Percentiles rank a stretch among this genome's conserved stretches.
Evolutionary conservation across 2,888 invertebrate species (phyloP).

Genomic region (Cosmia pyralina): DNA sequence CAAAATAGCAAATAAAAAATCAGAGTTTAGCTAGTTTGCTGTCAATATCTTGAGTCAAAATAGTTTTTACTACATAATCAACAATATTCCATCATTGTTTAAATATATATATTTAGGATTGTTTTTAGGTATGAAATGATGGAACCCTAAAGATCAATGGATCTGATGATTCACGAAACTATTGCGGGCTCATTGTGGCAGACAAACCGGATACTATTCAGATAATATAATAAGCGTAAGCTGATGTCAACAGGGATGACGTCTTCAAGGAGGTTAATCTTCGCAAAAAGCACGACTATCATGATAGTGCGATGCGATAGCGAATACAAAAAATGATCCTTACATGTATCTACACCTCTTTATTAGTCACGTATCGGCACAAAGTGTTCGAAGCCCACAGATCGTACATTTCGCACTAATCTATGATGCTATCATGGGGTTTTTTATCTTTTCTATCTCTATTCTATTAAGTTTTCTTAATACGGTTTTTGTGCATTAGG

Average conservation of each 20-base stretch:
- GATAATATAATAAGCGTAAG: constrained; percentile 74
- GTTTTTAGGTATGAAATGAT: constrained; percentile 21
- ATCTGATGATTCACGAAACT: constrained; percentile 73
- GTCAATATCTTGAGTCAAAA: constrained; percentile 2
- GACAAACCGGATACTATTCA: constrained; percentile 81
- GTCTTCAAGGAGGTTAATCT: constrained; percentile 73
- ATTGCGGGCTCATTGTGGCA: constrained; percentile 72
- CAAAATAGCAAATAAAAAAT: no score
- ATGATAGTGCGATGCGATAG: constrained; percentile 64
- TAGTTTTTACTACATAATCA: constrained; percentile 1
- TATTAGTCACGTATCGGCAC: constrained; percentile 60
- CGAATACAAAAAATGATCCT: constrained; percentile 57
- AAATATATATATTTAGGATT: no score
- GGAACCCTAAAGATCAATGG: constrained; percentile 67
- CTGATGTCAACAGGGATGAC: constrained; percentile 87
- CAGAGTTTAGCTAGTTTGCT: not conserved
- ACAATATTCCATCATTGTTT: not conserved
- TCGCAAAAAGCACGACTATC: constrained; percentile 72
- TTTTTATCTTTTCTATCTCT: constrained; percentile 14
- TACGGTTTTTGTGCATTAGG: no score
- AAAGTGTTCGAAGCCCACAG: constrained; percentile 36
- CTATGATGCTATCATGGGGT: constrained; percentile 19
- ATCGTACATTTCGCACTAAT: constrained; percentile 26
- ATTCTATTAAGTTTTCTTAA: constrained; percentile 7
- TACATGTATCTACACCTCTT: constrained; percentile 51